A percentile compares a stretch with the other conserved stretches of the same genome.
These are phyloP conservation scores for Cantharis lateralis DNA, from an alignment of 2,888 invertebrate species.

Conservation along the genomic window DNA sequence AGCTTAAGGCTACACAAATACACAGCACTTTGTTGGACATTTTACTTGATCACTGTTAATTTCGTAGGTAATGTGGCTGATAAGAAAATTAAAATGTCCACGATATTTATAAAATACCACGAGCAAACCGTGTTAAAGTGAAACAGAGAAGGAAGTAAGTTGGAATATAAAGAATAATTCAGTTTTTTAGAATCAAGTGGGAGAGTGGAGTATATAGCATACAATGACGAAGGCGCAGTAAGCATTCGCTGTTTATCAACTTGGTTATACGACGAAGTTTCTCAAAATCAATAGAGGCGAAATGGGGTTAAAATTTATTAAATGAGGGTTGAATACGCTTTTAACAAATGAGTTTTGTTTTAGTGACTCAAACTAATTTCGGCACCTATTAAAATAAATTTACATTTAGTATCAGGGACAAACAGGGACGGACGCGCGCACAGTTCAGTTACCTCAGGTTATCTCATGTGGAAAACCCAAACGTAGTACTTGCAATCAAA, in stretches of 20 bases:
- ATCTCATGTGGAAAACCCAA: not conserved
- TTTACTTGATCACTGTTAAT: not conserved
- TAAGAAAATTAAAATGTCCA: not conserved
- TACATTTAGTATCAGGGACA: not conserved
- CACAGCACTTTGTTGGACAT: not conserved
- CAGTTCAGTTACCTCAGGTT: not conserved
- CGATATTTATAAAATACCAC: not conserved
- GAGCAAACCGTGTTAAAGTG: not conserved
- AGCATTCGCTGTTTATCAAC: not conserved
- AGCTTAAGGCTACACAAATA: not conserved
- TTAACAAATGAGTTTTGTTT: not conserved
- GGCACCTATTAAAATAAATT: not conserved
- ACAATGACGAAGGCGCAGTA: not conserved
- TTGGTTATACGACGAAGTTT: not conserved
- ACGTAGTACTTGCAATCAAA: not conserved
- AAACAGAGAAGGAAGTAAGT: not conserved
- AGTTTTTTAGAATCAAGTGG: not conserved
- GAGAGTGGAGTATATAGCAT: not conserved
- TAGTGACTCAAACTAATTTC: not conserved
- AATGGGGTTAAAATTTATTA: not conserved
- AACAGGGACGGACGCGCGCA: not conserved
- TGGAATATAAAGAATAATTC: not conserved
- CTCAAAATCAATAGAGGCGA: not conserved
- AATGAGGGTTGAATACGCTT: not conserved
- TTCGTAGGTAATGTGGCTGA: not conserved